These are phyloP conservation scores for Acanthurus tractus DNA, from an alignment of 2,797 vertebrate genomes.

Conservation along the genomic window DNA sequence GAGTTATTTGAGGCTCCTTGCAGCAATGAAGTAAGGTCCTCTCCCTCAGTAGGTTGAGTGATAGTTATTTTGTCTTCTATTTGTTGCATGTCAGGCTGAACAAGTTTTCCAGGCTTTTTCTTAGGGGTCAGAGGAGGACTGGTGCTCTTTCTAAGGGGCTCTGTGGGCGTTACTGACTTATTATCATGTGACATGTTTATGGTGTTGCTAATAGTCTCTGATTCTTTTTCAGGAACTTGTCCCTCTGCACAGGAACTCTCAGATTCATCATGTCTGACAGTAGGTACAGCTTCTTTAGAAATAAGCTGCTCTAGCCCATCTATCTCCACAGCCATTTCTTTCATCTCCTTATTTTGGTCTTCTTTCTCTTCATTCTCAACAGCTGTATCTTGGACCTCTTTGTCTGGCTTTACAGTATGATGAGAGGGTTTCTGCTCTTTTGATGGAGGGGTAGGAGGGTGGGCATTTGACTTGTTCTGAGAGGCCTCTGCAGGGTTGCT, in stretches of 20 bases:
- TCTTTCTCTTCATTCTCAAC: conserved; percentile 56
- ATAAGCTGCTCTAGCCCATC: conserved; percentile 7
- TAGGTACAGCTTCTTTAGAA: conserved; percentile 32
- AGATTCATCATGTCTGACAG: conserved; percentile 34
- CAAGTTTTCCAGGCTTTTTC: conserved; percentile 59
- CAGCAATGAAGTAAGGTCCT: conserved; percentile 8
- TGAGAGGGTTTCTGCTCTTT: conserved; percentile 79
- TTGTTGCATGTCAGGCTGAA: neutral
- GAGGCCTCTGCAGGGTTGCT: conserved; percentile 39
- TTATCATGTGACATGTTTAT: neutral
- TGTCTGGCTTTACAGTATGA: conserved; percentile 7
- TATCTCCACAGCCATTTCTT: conserved; percentile 34
- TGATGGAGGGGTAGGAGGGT: conserved; percentile 80
- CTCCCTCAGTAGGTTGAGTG: neutral
- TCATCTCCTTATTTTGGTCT: conserved; percentile 41
- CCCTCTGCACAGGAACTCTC: conserved; percentile 24
- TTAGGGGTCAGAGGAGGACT: conserved; percentile 53
- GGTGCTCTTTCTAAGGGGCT: conserved; percentile 52
- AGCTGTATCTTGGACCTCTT: conserved; percentile 19
- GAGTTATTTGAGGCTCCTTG: conserved; percentile 22
- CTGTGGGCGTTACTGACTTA: conserved; percentile 37
- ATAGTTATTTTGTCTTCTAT: neutral
- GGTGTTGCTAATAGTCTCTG: conserved; percentile 15
- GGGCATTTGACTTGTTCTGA: conserved; percentile 51
- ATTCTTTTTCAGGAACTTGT: conserved; percentile 21